Conservation (phyloP, 1,140 invertebrate genomes). For the Eulimnadia texana region DNA sequence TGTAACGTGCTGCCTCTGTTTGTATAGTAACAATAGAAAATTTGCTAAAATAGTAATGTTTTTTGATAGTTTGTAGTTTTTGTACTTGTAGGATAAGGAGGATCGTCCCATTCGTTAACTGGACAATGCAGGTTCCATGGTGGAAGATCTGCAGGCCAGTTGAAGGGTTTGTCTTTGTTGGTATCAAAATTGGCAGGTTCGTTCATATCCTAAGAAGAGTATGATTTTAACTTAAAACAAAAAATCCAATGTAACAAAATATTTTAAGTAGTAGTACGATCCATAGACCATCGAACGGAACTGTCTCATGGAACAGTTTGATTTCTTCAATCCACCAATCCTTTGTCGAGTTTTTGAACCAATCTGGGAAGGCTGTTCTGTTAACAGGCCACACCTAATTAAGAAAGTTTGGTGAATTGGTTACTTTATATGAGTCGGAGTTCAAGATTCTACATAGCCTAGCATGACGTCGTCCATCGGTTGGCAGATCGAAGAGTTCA, state of each 20-base stretch:
- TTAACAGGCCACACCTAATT: constrained; percentile 15
- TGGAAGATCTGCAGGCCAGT: constrained; percentile 8
- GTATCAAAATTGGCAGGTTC: constrained; percentile 30
- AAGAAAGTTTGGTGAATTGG: not conserved
- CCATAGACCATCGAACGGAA: constrained; percentile 28
- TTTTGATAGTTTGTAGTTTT: not conserved
- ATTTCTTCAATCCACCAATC: constrained; percentile 29
- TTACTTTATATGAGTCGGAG: not conserved
- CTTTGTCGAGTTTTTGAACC: constrained; percentile 17
- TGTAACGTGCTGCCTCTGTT: constrained; percentile 2
- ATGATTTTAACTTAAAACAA: not conserved
- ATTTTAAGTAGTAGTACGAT: constrained; percentile 22
- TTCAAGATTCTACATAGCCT: constrained; percentile 8
- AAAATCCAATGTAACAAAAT: too few species aligned
- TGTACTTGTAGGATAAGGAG: constrained; percentile 17
- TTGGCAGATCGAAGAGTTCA: not conserved
- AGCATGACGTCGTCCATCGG: constrained; percentile 11
- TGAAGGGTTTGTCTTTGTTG: constrained; percentile 15
- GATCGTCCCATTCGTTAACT: constrained; percentile 16
- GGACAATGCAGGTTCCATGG: constrained; percentile 16
- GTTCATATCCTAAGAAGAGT: constrained; percentile 31
- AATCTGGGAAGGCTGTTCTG: constrained; percentile 15
- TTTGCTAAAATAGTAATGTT: not conserved
- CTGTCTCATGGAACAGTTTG: constrained; percentile 25
- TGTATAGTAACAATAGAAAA: not conserved